These are phyloP conservation scores for Brachionus plicatilis DNA, from an alignment of 1,140 invertebrate genomes.

Conservation along the genomic window DNA sequence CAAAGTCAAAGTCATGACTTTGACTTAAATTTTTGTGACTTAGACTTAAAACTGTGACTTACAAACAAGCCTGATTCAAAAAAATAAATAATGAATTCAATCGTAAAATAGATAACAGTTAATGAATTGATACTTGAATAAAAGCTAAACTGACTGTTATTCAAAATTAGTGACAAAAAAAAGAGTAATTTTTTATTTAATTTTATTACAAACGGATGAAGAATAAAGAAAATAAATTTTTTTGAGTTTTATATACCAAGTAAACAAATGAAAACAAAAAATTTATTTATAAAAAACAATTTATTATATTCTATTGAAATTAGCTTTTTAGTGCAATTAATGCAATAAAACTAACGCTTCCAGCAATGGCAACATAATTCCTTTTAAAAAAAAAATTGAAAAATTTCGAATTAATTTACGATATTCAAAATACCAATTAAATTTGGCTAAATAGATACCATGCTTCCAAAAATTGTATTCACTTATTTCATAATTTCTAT, in stretches of 20 bases:
- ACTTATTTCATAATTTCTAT: conserved; percentile 9
- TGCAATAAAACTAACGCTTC: not conserved
- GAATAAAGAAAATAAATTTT: not conserved
- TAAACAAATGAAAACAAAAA: not conserved
- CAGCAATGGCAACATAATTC: not conserved
- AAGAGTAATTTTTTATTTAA: not conserved
- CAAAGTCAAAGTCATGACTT: no score
- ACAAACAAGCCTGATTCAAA: no score
- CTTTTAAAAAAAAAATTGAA: not conserved
- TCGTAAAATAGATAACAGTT: no score
- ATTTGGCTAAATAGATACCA: not conserved
- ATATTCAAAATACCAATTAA: not conserved
- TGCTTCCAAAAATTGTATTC: conserved; percentile 13
- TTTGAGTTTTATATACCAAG: not conserved
- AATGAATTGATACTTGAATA: no score
- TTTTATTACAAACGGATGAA: not conserved
- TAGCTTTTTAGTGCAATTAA: not conserved
- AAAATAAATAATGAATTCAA: no score
- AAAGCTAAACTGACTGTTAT: not conserved
- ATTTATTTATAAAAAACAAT: not conserved
- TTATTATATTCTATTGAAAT: not conserved
- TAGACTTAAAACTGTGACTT: no score
- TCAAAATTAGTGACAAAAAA: not conserved
- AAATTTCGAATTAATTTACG: not conserved
- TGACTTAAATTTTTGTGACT: no score